phyloP scores from a whole-genome alignment of 2,113 vertebrate species.

The Pelecanus crispus region DNA sequence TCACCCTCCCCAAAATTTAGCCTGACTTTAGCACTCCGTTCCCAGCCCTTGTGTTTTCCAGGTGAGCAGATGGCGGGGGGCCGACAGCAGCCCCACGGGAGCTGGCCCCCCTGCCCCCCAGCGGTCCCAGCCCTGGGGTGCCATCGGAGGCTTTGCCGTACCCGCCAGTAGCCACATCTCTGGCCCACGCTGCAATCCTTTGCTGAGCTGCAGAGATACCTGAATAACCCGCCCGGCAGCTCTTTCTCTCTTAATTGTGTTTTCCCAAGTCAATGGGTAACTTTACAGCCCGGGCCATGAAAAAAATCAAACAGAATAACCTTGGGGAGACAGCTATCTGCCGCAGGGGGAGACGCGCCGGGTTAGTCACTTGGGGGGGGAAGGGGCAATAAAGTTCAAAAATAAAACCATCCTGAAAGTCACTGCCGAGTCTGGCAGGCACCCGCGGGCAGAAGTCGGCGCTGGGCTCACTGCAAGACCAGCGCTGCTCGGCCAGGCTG shows the following conservation, averaged over 20 bases:
- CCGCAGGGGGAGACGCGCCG: accelerated
- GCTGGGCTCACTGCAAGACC: neutral
- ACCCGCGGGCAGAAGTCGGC: accelerated
- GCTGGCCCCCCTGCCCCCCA: neutral
- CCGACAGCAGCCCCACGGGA: neutral
- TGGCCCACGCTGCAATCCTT: neutral
- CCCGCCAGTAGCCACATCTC: accelerated
- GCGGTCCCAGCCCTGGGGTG: neutral
- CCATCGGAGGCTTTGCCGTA: neutral
- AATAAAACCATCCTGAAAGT: neutral
- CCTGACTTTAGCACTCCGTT: neutral
- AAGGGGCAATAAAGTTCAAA: neutral
- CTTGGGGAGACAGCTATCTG: neutral
- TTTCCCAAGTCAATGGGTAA: constrained; percentile 51
- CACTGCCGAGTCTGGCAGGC: neutral
- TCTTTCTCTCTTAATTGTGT: neutral
- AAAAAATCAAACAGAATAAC: neutral
- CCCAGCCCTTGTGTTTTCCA: neutral
- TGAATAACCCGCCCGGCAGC: neutral
- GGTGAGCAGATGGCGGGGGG: accelerated
- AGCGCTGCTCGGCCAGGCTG: neutral
- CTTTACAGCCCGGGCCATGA: neutral
- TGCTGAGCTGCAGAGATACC: neutral
- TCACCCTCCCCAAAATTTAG: neutral
- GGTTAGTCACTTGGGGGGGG: neutral